A percentile compares a stretch with the other conserved stretches of the same genome.
These are phyloP conservation scores for Tamias sibiricus DNA, from an alignment of 2,113 vertebrate genomes.

Conservation along the genomic window DNA sequence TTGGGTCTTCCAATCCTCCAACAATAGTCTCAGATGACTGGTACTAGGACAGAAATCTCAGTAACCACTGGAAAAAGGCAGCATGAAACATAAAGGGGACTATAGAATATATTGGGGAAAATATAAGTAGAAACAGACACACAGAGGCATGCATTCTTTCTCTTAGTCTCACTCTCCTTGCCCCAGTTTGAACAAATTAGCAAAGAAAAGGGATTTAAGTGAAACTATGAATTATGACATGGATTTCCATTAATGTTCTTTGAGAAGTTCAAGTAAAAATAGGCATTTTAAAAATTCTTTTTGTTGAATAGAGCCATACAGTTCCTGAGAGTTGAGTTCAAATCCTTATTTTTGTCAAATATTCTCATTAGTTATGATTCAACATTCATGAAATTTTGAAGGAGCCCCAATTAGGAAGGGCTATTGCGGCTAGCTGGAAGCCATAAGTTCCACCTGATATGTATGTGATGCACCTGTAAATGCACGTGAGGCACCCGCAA, in stretches of 20 bases:
- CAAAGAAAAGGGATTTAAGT: background rate
- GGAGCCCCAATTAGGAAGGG: no score
- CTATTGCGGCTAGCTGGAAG: no score
- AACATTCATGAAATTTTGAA: no score
- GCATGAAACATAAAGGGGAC: background rate
- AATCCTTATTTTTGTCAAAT: slow-evolving; percentile 22
- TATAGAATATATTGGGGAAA: background rate
- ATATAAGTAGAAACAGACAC: background rate
- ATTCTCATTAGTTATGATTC: slow-evolving; percentile 11
- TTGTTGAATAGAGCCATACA: background rate
- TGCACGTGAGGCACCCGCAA: no score
- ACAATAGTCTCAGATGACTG: background rate
- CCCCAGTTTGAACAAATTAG: background rate
- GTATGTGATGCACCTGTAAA: no score
- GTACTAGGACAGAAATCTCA: background rate
- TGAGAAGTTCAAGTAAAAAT: slow-evolving; percentile 3
- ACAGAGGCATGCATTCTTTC: background rate
- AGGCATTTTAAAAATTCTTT: background rate
- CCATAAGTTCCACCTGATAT: no score
- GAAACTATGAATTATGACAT: background rate
- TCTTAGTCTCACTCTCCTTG: no score
- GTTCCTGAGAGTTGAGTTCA: background rate
- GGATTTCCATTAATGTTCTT: background rate
- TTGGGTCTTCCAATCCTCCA: background rate
- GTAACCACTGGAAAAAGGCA: background rate